phyloP scores from a whole-genome alignment of 2,113 vertebrate species.

The Peromyscus maniculatus region DNA sequence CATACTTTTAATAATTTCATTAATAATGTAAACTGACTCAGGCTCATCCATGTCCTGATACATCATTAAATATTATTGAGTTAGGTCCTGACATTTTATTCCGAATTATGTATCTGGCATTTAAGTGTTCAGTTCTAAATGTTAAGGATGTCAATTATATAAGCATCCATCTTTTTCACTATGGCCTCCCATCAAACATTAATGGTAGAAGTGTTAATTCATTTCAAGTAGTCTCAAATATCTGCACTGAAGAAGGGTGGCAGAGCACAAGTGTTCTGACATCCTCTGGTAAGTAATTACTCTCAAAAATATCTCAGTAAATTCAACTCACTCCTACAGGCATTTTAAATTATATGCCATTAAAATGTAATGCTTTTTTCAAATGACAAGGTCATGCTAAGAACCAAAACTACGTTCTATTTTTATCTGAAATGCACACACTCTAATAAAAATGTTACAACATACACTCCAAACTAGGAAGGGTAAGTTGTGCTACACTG shows the following conservation, averaged over 20 bases:
- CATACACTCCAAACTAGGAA: constrained; percentile 74
- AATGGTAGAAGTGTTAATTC: constrained; percentile 85
- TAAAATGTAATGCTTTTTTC: constrained; percentile 86
- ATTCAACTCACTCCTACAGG: constrained; percentile 86
- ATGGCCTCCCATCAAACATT: constrained; percentile 86
- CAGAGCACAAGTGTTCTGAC: constrained; percentile 81
- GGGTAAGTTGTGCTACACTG: constrained; percentile 77
- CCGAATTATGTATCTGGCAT: constrained; percentile 88
- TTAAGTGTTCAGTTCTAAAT: constrained; percentile 87
- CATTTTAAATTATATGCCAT: constrained; percentile 87
- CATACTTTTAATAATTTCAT: constrained; percentile 83
- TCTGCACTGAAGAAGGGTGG: constrained; percentile 81
- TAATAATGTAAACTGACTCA: constrained; percentile 84
- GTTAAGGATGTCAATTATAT: constrained; percentile 88
- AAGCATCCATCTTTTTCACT: constrained; percentile 88
- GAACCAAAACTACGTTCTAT: constrained; percentile 85
- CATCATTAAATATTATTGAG: constrained; percentile 90
- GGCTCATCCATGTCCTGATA: constrained; percentile 79
- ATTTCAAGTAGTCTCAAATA: constrained; percentile 82
- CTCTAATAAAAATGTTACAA: constrained; percentile 83
- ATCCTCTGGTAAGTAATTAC: constrained; percentile 87
- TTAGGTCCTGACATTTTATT: constrained; percentile 87
- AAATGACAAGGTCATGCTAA: constrained; percentile 86
- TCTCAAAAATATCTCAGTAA: constrained; percentile 87
- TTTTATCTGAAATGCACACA: constrained; percentile 83